Evolutionary conservation across 2,888 invertebrate genomes (phyloP), one percentile per base, ranked within the genome.

Genomic region (Plebejus argus): DNA sequence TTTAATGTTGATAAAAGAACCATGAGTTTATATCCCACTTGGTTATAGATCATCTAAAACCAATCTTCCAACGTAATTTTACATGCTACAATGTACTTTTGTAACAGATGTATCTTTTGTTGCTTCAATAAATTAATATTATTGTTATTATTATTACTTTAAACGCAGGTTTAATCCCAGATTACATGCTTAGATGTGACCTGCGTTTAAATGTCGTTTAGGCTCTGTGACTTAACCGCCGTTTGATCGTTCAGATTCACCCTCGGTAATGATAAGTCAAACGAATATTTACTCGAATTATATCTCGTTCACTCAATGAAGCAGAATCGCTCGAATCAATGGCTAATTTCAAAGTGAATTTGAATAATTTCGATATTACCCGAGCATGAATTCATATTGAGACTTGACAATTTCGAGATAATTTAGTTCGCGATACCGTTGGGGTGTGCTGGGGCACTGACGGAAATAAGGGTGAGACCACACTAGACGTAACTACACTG

Each of bases 271-370:
- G 33, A 66, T n/a, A n/a, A 66, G 28, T 66, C 66, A 66, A 66
- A 33, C 33, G 66, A 66, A 66, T 66, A 66, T 66, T 66, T 66
- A 66, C 66, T 66, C 5, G 6, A 74, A 74, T 49, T 23, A 49
- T 28, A 74, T 72, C 72, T 72, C 72, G 45, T 53, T 49, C 49
- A 74, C 28, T 49, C 74, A 74, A 28, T 74, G 49, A 39, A 49
- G 28, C 53, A 45, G 49, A 74, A 74, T 74, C 49, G 18, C 49
- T 28, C 53, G 74, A 74, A 49, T 74, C 74, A 53, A 74, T 74
- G 53, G 28, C 49, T 74, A 53, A 74, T 74, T 74, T 74, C 74
- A 53, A 49, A 49, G 74, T 53, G 49, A 53, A 53, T 74, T 74
- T 74, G 49, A 53, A 74, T 74, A 74, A 74, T 53, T 53, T 28